Percentiles rank a stretch among this genome's conserved stretches.
Conservation (phyloP, 64 coral and sea anemone species). For the Exaiptasia diaphana region DNA sequence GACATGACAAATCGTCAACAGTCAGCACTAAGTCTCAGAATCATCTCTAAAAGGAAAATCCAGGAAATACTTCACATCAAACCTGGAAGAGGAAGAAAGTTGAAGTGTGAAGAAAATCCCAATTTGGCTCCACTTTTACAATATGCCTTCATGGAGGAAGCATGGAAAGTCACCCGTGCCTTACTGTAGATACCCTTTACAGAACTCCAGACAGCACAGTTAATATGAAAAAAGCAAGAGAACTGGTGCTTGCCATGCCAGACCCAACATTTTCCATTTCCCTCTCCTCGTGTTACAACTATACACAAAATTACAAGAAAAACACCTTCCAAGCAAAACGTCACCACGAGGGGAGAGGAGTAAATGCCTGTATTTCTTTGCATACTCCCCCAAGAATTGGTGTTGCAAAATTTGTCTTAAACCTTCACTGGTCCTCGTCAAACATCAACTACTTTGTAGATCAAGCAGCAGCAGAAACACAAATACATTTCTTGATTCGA, state of each 20-base stretch:
- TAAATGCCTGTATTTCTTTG: constrained; percentile 39
- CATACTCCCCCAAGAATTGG: constrained; percentile 23
- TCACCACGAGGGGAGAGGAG: constrained; percentile 22
- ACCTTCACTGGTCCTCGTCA: constrained; percentile 32
- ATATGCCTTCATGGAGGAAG: neutral
- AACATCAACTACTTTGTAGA: constrained; percentile 41
- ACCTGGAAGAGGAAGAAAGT: neutral
- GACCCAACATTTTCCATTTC: constrained; percentile 34
- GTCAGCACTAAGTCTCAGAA: neutral
- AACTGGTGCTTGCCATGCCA: constrained; percentile 38
- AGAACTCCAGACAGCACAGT: neutral
- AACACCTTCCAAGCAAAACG: constrained; percentile 46
- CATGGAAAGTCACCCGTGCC: neutral
- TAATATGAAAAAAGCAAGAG: constrained; percentile 22
- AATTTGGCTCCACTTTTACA: neutral
- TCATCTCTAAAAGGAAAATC: neutral
- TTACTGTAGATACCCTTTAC: constrained; percentile 29
- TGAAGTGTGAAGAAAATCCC: neutral
- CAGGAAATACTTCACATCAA: neutral
- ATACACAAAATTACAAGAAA: constrained; percentile 53
- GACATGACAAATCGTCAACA: constrained; percentile 6
- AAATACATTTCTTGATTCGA: constrained; percentile 39
- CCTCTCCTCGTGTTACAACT: constrained; percentile 38
- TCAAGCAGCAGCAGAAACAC: constrained; percentile 13
- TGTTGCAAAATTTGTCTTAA: constrained; percentile 24